Evolutionary conservation across 2,797 vertebrate species (phyloP).

Genomic region (Onychomys arenicola): DNA sequence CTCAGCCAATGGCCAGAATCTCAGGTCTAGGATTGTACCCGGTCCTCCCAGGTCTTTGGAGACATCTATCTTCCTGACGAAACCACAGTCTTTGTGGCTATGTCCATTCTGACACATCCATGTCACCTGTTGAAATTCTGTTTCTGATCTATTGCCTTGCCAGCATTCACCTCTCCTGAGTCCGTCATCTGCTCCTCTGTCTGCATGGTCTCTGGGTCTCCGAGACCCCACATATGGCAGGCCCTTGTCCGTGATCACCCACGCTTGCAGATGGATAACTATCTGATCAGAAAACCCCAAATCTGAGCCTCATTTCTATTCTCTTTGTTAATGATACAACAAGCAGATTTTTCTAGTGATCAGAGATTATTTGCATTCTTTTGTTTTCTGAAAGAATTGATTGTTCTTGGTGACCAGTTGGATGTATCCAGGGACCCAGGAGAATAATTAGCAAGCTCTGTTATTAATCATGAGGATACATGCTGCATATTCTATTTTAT

Average conservation of each 20-base stretch:
- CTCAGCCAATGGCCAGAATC: neutral
- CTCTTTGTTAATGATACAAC: neutral
- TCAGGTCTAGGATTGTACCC: neutral
- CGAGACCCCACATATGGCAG: neutral
- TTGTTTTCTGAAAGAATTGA: conserved; percentile 73
- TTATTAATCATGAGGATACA: conserved; percentile 68
- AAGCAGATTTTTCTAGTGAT: conserved; percentile 61
- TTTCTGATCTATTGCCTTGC: neutral
- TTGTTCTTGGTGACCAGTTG: conserved; percentile 74
- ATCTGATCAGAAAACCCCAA: neutral
- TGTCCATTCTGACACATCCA: neutral
- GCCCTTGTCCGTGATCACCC: neutral
- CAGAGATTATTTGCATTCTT: conserved; percentile 34
- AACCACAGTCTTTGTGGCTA: neutral
- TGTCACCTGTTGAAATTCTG: neutral
- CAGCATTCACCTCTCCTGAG: no score
- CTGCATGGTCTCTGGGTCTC: neutral
- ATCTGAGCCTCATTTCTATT: conserved; percentile 50
- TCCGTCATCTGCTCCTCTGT: neutral
- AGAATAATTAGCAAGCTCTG: conserved; percentile 68
- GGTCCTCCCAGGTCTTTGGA: neutral
- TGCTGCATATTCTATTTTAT: conserved; percentile 74
- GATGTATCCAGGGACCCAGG: conserved; percentile 23
- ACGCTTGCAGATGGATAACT: neutral
- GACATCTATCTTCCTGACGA: neutral